Evolutionary conservation across 2,113 vertebrate genomes (phyloP).

Genomic region (Mobula hypostoma): DNA sequence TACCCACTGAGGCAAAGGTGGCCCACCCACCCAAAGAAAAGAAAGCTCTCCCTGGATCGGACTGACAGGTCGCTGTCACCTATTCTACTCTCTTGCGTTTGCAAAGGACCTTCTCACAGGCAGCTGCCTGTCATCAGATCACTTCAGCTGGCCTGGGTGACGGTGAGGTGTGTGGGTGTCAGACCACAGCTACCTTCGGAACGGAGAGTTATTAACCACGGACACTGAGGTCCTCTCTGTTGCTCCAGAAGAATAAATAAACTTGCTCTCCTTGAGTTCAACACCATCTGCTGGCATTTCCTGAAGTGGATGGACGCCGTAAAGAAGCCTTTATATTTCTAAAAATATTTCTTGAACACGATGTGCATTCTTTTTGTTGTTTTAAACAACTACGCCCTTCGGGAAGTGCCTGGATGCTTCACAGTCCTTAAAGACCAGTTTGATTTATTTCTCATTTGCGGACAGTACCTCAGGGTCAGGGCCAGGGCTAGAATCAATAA

Average conservation of each 20-base stretch:
- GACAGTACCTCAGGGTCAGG: not conserved
- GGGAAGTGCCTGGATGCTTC: not conserved
- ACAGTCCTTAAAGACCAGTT: not conserved
- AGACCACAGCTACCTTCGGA: not conserved
- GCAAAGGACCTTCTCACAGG: not conserved
- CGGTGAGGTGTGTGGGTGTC: not conserved
- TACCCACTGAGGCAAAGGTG: too few species aligned
- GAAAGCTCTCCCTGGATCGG: too few species aligned
- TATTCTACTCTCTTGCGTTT: too few species aligned
- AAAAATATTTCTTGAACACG: constrained; percentile 26
- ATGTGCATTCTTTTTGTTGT: constrained; percentile 14
- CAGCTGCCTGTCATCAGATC: not conserved
- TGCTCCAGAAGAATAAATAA: not conserved
- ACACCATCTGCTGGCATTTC: constrained; percentile 28
- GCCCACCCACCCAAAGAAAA: too few species aligned
- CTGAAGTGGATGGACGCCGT: not conserved
- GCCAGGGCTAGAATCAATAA: not conserved
- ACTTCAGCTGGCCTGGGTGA: not conserved
- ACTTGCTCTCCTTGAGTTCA: not conserved
- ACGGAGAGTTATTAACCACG: not conserved
- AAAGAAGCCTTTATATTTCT: constrained; percentile 28
- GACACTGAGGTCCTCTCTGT: not conserved
- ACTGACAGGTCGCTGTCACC: too few species aligned
- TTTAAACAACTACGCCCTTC: not conserved
- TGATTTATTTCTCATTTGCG: not conserved